phyloP scores from a whole-genome alignment of 1,140 invertebrate genomes.

The Theocolax elegans region DNA sequence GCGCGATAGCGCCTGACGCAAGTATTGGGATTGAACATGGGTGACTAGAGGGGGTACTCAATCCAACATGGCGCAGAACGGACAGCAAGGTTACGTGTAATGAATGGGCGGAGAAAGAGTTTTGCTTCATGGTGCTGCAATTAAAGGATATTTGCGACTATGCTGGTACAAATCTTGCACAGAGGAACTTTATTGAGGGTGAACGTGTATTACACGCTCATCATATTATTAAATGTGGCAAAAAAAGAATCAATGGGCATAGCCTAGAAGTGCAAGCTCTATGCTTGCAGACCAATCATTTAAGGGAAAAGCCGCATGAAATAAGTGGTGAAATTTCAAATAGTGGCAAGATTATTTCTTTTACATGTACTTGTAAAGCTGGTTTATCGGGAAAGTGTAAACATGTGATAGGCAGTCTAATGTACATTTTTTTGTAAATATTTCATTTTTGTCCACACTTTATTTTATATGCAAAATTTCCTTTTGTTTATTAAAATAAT shows the following conservation, averaged over 20 bases:
- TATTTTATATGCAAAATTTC: background rate
- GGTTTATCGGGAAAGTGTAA: conserved; percentile 31
- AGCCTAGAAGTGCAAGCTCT: background rate
- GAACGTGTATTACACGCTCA: background rate
- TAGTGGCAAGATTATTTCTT: background rate
- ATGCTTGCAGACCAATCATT: conserved; percentile 17
- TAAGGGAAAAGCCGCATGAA: conserved; percentile 25
- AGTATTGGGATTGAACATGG: too few species aligned
- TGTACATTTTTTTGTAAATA: conserved; percentile 12
- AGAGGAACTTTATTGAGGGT: background rate
- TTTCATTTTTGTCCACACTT: background rate
- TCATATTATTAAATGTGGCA: background rate
- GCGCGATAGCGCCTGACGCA: too few species aligned
- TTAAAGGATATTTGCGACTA: background rate
- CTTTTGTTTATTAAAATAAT: background rate
- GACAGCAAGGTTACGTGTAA: too few species aligned
- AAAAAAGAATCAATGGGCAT: background rate
- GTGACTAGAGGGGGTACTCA: too few species aligned
- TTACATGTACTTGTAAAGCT: conserved; percentile 27
- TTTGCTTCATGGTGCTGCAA: too few species aligned
- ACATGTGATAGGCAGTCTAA: conserved; percentile 11
- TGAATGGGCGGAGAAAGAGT: too few species aligned
- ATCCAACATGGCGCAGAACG: too few species aligned
- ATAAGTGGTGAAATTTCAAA: conserved; percentile 17
- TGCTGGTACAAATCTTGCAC: background rate